phyloP scores from a whole-genome alignment of 2,888 invertebrate species.

The Drymonia ruficornis region DNA sequence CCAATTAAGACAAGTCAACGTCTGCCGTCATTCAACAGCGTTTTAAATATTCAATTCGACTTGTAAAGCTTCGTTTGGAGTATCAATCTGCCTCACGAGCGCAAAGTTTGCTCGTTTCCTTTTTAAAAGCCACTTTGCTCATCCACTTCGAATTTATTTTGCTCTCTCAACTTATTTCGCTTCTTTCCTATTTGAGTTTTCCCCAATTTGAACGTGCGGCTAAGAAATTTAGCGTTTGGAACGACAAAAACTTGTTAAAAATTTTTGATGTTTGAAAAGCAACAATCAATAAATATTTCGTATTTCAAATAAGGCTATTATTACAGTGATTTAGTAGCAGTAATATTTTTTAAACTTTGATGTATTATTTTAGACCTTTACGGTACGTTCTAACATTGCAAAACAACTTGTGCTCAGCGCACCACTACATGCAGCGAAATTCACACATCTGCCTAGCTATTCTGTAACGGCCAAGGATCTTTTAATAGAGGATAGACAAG shows the following conservation, averaged over 20 bases:
- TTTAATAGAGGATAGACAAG: no score
- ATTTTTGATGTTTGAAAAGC: background rate
- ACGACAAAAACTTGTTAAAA: background rate
- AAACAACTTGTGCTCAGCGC: no score
- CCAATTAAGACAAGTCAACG: background rate
- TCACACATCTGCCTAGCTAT: no score
- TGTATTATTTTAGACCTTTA: no score
- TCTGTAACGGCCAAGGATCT: no score
- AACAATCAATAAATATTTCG: no score
- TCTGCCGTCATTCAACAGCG: background rate
- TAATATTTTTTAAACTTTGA: no score
- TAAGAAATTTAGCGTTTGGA: background rate
- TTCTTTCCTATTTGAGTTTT: constrained; percentile 4
- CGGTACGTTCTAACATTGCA: no score
- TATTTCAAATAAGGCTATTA: no score
- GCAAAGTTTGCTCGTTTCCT: constrained; percentile 4
- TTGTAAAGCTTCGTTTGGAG: background rate
- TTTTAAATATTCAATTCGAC: constrained; percentile 2
- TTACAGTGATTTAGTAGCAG: no score
- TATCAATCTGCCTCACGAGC: background rate
- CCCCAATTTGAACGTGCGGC: background rate
- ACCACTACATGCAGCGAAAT: no score
- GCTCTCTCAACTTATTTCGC: constrained; percentile 5
- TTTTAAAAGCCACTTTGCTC: constrained; percentile 6
- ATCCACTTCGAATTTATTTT: constrained; percentile 1